Evolutionary conservation across 2,888 invertebrate genomes (phyloP).

Genomic region (Nasonovia ribisnigri): DNA sequence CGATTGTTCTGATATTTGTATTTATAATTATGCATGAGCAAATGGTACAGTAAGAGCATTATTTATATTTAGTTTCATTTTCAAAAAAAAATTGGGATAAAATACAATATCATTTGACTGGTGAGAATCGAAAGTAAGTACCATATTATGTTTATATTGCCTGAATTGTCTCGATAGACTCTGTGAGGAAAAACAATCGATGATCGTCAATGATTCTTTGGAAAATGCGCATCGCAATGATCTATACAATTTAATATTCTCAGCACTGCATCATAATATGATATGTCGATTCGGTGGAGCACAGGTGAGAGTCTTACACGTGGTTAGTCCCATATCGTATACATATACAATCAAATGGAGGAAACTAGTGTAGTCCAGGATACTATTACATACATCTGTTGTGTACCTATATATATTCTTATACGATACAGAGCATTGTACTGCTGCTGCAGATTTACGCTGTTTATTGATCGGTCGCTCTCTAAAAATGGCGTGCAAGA

Average conservation of each 20-base stretch:
- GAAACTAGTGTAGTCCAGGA: neutral
- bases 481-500: neutral
- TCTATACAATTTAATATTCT: neutral
- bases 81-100: neutral
- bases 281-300: neutral
- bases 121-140: neutral
- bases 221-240: neutral
- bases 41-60: neutral
- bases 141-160: neutral
- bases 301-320: neutral
- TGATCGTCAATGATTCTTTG: neutral
- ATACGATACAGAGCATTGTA: neutral
- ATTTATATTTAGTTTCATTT: neutral
- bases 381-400: neutral
- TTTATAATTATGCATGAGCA: neutral
- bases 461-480: neutral
- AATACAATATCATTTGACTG: neutral
- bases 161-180: neutral
- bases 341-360: neutral
- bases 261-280: neutral
- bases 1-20: neutral
- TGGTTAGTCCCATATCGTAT: neutral
- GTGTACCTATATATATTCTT: neutral
- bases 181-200: neutral
- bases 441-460: neutral